These are phyloP conservation scores for Pardosa pseudoannulata DNA, from an alignment of 2,888 invertebrate genomes.

Conservation along the genomic window DNA sequence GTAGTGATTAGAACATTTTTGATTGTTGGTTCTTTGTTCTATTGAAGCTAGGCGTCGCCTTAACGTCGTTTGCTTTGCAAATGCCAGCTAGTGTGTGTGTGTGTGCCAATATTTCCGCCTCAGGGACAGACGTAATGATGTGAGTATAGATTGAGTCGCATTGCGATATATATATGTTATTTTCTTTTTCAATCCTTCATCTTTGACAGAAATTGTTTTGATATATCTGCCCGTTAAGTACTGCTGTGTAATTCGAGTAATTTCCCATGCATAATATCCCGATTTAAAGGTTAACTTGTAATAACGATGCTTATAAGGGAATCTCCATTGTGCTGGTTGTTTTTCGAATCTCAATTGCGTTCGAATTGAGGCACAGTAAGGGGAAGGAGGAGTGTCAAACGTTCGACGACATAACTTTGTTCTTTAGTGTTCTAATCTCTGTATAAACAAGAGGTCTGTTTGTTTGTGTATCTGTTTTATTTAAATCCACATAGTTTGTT, in stretches of 20 bases:
- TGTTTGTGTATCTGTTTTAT: too few relatives aligned
- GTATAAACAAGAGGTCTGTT: too few relatives aligned
- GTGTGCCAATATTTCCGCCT: neutral
- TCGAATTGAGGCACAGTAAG: too few relatives aligned
- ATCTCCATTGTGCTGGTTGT: too few relatives aligned
- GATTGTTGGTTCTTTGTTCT: slow-evolving; percentile 17
- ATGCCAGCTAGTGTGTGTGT: neutral
- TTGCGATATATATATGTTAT: neutral
- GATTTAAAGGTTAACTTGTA: too few relatives aligned
- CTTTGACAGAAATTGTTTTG: neutral
- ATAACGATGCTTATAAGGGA: too few relatives aligned
- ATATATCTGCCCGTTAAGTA: neutral
- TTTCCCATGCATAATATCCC: neutral
- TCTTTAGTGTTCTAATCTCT: too few relatives aligned
- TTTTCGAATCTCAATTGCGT: too few relatives aligned
- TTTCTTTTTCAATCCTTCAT: neutral
- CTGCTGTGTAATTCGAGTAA: neutral
- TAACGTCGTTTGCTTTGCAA: slow-evolving; percentile 5
- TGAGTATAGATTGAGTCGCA: neutral
- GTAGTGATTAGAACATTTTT: slow-evolving; percentile 11
- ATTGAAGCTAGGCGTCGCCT: neutral
- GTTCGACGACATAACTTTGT: too few relatives aligned
- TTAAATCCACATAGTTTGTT: too few relatives aligned
- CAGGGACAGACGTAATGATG: neutral
- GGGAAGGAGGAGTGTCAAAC: too few relatives aligned